Evolutionary conservation across 2,797 vertebrate genomes (phyloP).

Genomic region (Odontamblyopus lacepedii): DNA sequence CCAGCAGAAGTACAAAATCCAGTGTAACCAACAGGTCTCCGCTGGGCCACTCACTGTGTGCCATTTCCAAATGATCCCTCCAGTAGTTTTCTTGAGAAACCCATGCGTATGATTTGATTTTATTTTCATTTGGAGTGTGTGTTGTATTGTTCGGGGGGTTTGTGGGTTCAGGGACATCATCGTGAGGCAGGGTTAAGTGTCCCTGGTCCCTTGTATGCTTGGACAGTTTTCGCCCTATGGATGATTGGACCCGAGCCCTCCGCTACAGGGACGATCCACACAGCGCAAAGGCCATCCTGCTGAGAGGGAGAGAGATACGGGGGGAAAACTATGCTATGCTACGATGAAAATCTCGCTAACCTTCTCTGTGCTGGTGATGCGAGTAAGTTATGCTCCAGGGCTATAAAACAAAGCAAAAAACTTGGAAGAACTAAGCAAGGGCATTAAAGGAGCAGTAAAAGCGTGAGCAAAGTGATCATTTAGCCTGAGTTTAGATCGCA

Average conservation of each 20-base stretch:
- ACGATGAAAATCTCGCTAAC: constrained; percentile 12
- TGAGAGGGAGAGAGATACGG: constrained; percentile 35
- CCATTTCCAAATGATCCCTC: constrained; percentile 14
- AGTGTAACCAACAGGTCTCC: neutral
- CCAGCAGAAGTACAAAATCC: neutral
- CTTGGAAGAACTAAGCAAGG: constrained; percentile 47
- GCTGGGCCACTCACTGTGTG: neutral
- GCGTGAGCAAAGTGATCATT: constrained; percentile 44
- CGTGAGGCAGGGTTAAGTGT: constrained; percentile 47
- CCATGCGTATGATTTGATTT: constrained; percentile 25
- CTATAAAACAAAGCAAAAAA: constrained; percentile 34
- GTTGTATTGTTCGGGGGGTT: constrained; percentile 1
- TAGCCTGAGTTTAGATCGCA: constrained; percentile 47
- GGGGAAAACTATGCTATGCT: constrained; percentile 29
- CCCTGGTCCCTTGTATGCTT: constrained; percentile 54
- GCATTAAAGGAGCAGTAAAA: constrained; percentile 26
- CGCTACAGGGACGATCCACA: constrained; percentile 30
- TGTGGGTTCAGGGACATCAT: constrained; percentile 34
- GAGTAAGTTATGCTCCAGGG: constrained; percentile 35
- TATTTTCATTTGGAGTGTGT: constrained; percentile 22
- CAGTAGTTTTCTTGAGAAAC: constrained; percentile 14
- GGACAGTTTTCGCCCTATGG: constrained; percentile 39
- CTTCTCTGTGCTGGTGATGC: constrained; percentile 25
- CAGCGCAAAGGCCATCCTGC: constrained; percentile 51
- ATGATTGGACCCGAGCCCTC: constrained; percentile 50